phyloP scores from a whole-genome alignment of 1,140 invertebrate genomes.

The Ectropis grisescens region DNA sequence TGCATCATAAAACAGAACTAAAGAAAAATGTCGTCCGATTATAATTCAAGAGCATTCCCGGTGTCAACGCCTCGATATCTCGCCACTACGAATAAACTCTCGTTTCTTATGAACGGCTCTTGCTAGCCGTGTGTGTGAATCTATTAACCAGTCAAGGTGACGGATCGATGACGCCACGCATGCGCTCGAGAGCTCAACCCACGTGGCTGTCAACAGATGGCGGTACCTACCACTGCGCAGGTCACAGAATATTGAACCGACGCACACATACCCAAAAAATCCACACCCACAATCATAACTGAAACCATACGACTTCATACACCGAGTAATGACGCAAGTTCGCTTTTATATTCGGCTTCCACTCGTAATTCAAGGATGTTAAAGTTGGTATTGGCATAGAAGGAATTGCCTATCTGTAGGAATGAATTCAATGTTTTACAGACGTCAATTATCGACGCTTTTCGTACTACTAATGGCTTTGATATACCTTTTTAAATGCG shows the following conservation, averaged over 20 bases:
- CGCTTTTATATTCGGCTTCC: no score
- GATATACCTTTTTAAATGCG: no score
- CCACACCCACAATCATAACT: constrained; percentile 51
- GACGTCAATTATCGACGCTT: constrained; percentile 43
- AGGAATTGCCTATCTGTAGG: no score
- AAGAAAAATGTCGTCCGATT: no score
- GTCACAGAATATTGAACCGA: constrained; percentile 46
- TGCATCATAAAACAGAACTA: no score
- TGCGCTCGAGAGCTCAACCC: constrained; percentile 27
- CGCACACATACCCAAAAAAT: constrained; percentile 6
- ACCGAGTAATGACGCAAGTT: constrained; percentile 55
- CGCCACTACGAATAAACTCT: constrained; percentile 8
- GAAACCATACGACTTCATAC: constrained; percentile 47
- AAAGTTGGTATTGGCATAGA: no score
- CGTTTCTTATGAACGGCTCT: constrained; percentile 23
- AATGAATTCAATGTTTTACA: constrained; percentile 42
- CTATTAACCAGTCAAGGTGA: constrained; percentile 57
- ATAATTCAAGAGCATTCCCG: no score
- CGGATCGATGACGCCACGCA: constrained; percentile 46
- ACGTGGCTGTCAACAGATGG: constrained; percentile 61
- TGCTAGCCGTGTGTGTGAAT: constrained; percentile 37
- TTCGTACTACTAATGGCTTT: no score
- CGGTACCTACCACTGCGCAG: constrained; percentile 43
- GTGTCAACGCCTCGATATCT: no score
- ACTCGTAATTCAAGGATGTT: no score